These are phyloP conservation scores for Heliconius nattereri DNA, from an alignment of 1,140 invertebrate genomes.

Conservation along the genomic window DNA sequence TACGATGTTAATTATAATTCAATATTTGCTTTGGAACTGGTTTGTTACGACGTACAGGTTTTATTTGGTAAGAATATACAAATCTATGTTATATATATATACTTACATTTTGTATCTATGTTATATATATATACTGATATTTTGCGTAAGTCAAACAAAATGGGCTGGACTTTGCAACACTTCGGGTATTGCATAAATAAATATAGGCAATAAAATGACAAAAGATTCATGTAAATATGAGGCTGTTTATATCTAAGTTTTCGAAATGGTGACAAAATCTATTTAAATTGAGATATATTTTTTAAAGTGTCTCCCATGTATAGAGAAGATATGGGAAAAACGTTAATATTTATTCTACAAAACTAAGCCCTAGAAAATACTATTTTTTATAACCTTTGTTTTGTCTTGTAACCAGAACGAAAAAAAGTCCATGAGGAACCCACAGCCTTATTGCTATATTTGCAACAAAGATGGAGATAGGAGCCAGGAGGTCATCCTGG, in stretches of 20 bases:
- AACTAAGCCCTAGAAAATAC: too few relatives aligned
- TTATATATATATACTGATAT: not conserved
- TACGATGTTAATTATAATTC: slow-evolving; percentile 4
- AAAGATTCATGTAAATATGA: not conserved
- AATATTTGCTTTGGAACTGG: slow-evolving; percentile 8
- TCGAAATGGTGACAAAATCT: too few relatives aligned
- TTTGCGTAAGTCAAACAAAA: slow-evolving; percentile 8
- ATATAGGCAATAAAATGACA: not conserved
- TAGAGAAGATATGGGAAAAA: too few relatives aligned
- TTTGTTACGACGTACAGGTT: slow-evolving; percentile 1
- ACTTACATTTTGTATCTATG: slow-evolving; percentile 8
- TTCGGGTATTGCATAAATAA: not conserved
- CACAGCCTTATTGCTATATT: not conserved
- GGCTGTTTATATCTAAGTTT: not conserved
- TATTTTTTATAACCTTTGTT: not conserved
- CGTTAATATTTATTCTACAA: too few relatives aligned
- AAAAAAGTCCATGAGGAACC: not conserved
- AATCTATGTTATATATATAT: not conserved
- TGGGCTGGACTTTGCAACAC: not conserved
- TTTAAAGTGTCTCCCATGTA: too few relatives aligned
- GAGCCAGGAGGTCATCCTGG: too few relatives aligned
- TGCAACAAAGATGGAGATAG: not conserved
- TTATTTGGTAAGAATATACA: slow-evolving; percentile 9
- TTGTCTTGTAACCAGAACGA: not conserved
- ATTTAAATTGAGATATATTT: too few relatives aligned